Evolutionary conservation across 1,140 invertebrate species (phyloP).

Genomic region (Drosophila elegans): DNA sequence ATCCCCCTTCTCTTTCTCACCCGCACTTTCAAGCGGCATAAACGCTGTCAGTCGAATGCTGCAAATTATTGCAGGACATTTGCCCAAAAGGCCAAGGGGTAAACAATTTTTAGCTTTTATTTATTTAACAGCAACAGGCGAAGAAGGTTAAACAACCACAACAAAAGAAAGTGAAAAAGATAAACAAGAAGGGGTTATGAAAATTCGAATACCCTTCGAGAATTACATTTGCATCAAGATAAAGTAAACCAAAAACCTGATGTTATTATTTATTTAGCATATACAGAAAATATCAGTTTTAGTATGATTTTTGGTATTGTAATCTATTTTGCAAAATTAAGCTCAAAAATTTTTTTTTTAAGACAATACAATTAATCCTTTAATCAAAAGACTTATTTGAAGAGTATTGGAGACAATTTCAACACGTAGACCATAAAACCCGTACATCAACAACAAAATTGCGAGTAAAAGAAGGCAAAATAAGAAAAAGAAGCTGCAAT

Average conservation of each 20-base stretch:
- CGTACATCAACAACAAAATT: conserved; percentile 19
- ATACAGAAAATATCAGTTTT: too few relatives aligned
- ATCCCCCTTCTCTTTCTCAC: conserved; percentile 12
- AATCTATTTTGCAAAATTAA: too few relatives aligned
- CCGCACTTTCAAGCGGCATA: conserved; percentile 11
- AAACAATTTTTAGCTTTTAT: conserved; percentile 57
- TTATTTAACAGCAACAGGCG: conserved; percentile 57
- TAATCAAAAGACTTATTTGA: not conserved
- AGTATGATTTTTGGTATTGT: too few relatives aligned
- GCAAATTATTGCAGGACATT: conserved; percentile 79
- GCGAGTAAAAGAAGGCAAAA: not conserved
- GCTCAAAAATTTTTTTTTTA: too few relatives aligned
- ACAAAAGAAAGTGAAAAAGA: conserved; percentile 40
- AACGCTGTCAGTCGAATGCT: conserved; percentile 57
- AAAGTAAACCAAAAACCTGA: not conserved
- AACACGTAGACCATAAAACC: conserved; percentile 9
- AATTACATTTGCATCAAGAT: not conserved
- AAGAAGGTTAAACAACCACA: conserved; percentile 37
- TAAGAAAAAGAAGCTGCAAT: conserved; percentile 14
- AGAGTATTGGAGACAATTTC: conserved; percentile 17
- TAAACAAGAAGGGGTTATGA: conserved; percentile 4
- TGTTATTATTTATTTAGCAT: not conserved
- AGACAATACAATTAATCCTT: not conserved
- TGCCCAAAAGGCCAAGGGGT: conserved; percentile 65
- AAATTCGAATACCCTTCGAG: conserved; percentile 9